Conservation (phyloP, 2,888 invertebrate species). For the Ophonus ardosiacus region DNA sequence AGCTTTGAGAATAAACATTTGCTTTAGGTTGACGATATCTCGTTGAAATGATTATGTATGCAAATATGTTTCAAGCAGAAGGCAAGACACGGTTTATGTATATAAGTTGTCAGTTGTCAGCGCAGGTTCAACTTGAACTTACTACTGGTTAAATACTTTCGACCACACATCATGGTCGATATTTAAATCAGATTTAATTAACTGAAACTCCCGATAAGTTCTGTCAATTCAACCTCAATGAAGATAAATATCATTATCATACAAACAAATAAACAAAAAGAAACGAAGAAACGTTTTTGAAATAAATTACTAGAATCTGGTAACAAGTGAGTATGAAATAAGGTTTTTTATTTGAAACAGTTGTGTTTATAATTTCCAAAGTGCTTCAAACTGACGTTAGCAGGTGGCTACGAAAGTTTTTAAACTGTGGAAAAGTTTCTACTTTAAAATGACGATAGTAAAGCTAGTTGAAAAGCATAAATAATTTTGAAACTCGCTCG, state of each 20-base stretch:
- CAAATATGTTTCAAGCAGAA: conserved; percentile 28
- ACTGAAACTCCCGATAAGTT: conserved; percentile 10
- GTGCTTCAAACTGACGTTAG: conserved; percentile 33
- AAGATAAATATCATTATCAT: neutral
- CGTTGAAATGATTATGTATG: conserved; percentile 24
- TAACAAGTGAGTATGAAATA: conserved; percentile 10
- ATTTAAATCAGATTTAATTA: conserved; percentile 59
- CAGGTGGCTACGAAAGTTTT: conserved; percentile 38
- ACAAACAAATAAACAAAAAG: neutral
- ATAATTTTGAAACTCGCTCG: conserved; percentile 20
- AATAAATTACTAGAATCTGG: neutral
- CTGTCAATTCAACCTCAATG: neutral
- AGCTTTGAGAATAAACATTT: neutral
- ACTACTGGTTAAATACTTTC: conserved; percentile 18
- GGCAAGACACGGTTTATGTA: conserved; percentile 16
- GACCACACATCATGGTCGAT: conserved; percentile 56
- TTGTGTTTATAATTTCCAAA: conserved; percentile 39
- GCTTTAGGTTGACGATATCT: neutral
- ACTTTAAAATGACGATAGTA: conserved; percentile 26
- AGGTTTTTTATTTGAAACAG: conserved; percentile 33
- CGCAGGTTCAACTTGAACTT: conserved; percentile 1
- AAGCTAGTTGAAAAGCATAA: conserved; percentile 2
- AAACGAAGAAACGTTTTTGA: neutral
- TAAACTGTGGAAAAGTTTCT: conserved; percentile 33
- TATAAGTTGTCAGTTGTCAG: conserved; percentile 20